Evolutionary conservation across 23 tunicate species (phyloP).

Genomic region (Ciona savignyi): DNA sequence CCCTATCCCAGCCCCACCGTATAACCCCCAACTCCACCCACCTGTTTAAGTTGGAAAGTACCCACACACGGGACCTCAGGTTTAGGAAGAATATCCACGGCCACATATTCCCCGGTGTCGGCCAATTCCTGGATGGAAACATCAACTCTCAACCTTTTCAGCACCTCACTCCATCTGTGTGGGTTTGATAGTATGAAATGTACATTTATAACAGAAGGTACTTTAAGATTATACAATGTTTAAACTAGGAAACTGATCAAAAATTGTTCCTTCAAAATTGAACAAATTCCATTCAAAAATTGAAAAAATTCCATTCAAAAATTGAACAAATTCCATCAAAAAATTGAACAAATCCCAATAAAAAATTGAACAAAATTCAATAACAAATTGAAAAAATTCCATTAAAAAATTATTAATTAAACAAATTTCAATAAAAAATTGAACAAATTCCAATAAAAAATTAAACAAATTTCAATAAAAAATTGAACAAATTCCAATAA

Average conservation of each 20-base stretch:
- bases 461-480: too few relatives aligned
- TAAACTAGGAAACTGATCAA: background rate
- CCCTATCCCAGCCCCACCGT: too few relatives aligned
- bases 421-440: too few relatives aligned
- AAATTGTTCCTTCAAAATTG: background rate
- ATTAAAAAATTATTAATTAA: too few relatives aligned
- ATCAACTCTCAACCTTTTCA: conserved; percentile 56
- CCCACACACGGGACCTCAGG: conserved; percentile 53
- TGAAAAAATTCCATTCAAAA: too few relatives aligned
- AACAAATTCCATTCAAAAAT: too few relatives aligned
- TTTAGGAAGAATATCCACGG: conserved; percentile 53
- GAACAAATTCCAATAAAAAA: too few relatives aligned
- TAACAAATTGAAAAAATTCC: too few relatives aligned
- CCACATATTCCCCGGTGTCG: conserved; percentile 65
- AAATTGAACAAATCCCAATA: background rate
- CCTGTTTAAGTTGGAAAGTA: conserved; percentile 73
- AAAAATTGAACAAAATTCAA: too few relatives aligned
- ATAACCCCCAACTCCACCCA: too few relatives aligned
- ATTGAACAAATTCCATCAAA: too few relatives aligned
- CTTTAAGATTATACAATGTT: background rate
- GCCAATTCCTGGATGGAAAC: conserved; percentile 57
- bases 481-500: too few relatives aligned
- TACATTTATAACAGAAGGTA: background rate
- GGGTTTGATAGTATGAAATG: background rate
- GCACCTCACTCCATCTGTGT: conserved; percentile 76